Evolutionary conservation across 1,140 invertebrate genomes (phyloP).

Genomic region (Brachionus manjavacas): DNA sequence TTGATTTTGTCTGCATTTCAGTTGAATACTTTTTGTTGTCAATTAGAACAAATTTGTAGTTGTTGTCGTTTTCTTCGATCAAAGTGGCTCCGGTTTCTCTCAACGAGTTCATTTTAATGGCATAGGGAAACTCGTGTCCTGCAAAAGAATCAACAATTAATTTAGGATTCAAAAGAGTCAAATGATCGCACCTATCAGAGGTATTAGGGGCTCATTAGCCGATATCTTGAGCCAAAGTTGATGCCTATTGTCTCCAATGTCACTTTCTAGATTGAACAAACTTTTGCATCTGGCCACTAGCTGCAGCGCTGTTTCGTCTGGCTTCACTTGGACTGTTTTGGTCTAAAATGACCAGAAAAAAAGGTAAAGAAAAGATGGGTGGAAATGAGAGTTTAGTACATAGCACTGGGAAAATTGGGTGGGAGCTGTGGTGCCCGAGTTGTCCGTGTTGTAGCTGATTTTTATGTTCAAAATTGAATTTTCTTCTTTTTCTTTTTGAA

Average conservation of each 20-base stretch:
- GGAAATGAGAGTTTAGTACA: neutral
- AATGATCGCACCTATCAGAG: neutral
- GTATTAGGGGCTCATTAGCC: slow-evolving; percentile 20
- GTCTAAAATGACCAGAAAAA: neutral
- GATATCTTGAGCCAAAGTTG: slow-evolving; percentile 32
- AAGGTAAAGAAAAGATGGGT: neutral
- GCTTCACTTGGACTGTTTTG: slow-evolving; percentile 29
- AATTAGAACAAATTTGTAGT: slow-evolving; percentile 22
- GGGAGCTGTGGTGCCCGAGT: slow-evolving; percentile 9
- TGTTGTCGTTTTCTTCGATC: slow-evolving; percentile 8
- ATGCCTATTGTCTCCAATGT: neutral
- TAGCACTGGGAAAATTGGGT: slow-evolving; percentile 17
- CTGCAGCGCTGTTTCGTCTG: slow-evolving; percentile 9
- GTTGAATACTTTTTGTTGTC: neutral
- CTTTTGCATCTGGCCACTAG: neutral
- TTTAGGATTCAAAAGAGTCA: neutral
- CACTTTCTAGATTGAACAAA: neutral
- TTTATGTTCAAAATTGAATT: slow-evolving; percentile 23
- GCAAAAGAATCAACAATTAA: neutral
- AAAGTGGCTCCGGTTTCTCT: neutral
- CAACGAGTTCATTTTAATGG: slow-evolving; percentile 36
- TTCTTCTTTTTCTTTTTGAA: slow-evolving; percentile 8
- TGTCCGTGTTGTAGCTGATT: slow-evolving; percentile 35
- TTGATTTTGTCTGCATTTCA: neutral
- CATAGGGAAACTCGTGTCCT: slow-evolving; percentile 38